Evolutionary conservation across 1,140 invertebrate species (phyloP).

Genomic region (Drosophila sproati): DNA sequence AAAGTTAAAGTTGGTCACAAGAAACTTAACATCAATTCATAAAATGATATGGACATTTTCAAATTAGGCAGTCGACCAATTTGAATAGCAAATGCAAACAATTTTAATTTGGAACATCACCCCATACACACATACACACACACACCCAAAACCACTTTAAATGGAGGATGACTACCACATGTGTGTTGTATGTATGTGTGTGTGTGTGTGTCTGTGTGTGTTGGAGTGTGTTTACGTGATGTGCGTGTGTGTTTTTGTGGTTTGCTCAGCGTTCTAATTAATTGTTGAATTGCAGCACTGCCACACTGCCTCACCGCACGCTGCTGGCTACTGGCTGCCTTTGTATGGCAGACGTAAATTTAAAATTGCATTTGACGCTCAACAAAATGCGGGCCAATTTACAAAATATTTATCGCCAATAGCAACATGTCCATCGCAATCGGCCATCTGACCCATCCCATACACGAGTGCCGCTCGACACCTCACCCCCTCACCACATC

Average conservation of each 20-base stretch:
- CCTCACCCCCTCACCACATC: not conserved
- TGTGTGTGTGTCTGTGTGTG: constrained; percentile 1
- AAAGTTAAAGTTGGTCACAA: not conserved
- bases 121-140: too few relatives aligned
- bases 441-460: constrained; percentile 4
- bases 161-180: not conserved
- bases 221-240: constrained; percentile 12
- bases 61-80: constrained; percentile 37
- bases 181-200: not conserved
- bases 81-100: constrained; percentile 43
- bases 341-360: constrained; percentile 28
- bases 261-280: constrained; percentile 49
- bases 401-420: constrained; percentile 51
- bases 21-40: constrained; percentile 1
- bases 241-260: constrained; percentile 14
- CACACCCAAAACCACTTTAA: not conserved
- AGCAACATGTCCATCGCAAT: constrained; percentile 30
- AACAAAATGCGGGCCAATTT: constrained; percentile 57
- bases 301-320: too few relatives aligned
- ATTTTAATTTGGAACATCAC: not conserved
- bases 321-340: not conserved
- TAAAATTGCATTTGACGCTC: constrained; percentile 49
- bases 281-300: constrained; percentile 38
- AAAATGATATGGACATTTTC: constrained; percentile 27
- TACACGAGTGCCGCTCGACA: not conserved